Conservation (phyloP, 2,113 vertebrate species). For the Plectropomus leopardus region DNA sequence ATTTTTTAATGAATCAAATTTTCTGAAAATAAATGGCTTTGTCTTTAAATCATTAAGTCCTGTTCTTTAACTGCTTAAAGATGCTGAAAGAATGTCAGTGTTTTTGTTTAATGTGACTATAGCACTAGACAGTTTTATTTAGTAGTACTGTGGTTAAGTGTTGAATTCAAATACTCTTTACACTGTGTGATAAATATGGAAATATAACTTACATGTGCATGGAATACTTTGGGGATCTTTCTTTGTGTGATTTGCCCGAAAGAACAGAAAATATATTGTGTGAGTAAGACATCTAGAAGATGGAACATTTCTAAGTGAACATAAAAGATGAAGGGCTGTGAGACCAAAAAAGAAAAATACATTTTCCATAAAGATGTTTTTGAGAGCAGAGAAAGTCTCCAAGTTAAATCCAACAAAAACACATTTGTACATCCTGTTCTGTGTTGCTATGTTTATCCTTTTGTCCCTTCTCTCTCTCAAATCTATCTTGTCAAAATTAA, state of each 20-base stretch:
- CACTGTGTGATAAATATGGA: not conserved
- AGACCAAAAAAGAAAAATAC: not conserved
- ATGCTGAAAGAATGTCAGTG: conserved; percentile 4
- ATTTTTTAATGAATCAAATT: conserved; percentile 4
- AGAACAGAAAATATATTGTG: not conserved
- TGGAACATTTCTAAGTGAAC: not conserved
- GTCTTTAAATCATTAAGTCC: not conserved
- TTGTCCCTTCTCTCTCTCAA: not conserved
- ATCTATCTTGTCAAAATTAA: not conserved
- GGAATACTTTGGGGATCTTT: not conserved
- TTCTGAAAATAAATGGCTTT: not conserved
- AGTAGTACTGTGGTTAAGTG: not conserved
- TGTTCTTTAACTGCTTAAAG: conserved; percentile 18
- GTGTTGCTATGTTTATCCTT: conserved; percentile 4
- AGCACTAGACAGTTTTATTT: not conserved
- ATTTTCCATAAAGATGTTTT: not conserved
- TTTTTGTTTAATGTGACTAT: not conserved
- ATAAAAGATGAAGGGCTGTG: not conserved
- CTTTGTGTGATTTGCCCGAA: not conserved
- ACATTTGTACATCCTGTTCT: conserved; percentile 7
- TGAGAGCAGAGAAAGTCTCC: not conserved
- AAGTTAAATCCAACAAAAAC: conserved; percentile 23
- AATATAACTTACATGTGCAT: not conserved
- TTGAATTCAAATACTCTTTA: not conserved
- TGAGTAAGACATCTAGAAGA: not conserved